These are phyloP conservation scores for Guaruba guarouba DNA, from an alignment of 2,113 vertebrate genomes.

Conservation along the genomic window DNA sequence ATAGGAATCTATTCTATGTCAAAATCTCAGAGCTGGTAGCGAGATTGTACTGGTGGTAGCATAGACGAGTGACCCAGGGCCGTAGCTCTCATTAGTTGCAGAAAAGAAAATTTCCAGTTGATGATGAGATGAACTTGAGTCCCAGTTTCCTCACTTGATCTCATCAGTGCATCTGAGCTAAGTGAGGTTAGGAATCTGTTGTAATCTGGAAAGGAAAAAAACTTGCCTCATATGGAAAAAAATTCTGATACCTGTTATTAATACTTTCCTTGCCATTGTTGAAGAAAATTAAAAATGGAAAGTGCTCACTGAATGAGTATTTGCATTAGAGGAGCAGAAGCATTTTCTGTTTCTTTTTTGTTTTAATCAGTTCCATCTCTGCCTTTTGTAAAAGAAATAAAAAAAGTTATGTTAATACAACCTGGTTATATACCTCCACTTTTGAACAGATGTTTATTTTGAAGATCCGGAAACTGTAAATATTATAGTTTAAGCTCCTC, in stretches of 20 bases:
- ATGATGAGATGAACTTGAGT: neutral
- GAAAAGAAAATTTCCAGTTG: neutral
- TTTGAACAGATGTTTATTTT: neutral
- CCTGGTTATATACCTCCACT: neutral
- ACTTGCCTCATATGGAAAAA: neutral
- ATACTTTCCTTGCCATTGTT: neutral
- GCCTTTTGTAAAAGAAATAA: neutral
- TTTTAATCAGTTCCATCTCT: neutral
- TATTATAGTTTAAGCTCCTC: neutral
- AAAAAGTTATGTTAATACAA: neutral
- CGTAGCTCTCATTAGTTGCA: neutral
- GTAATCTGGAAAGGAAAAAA: neutral
- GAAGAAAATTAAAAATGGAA: neutral
- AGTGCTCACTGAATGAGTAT: neutral
- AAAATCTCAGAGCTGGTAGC: neutral
- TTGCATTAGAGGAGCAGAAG: neutral
- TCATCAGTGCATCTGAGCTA: neutral
- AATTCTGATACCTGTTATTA: neutral
- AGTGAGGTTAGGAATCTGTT: neutral
- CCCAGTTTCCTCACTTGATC: neutral
- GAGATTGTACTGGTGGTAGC: neutral
- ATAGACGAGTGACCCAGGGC: neutral
- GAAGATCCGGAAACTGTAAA: neutral
- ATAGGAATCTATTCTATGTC: neutral
- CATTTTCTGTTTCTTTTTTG: neutral